Conservation (phyloP, 2,113 vertebrate genomes). For the Helogale parvula region DNA sequence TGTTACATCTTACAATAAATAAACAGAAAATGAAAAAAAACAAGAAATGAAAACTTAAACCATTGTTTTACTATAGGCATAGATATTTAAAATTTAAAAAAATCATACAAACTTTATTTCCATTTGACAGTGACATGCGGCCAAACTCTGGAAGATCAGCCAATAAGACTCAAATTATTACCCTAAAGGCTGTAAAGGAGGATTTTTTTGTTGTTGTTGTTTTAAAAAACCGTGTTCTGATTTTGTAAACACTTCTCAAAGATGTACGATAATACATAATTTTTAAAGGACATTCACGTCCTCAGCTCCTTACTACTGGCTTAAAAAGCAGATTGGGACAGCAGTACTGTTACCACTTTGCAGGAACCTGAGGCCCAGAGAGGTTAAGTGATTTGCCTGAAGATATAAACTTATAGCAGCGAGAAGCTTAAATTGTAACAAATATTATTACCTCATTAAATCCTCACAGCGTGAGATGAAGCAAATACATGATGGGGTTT, state of each 20-base stretch:
- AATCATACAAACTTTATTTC: neutral
- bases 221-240: neutral
- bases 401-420: neutral
- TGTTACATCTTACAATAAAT: neutral
- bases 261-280: neutral
- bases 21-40: neutral
- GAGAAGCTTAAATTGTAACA: slow-evolving; percentile 34
- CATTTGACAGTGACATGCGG: neutral
- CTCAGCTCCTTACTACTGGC: neutral
- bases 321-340: neutral
- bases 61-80: neutral
- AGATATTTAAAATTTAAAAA: neutral
- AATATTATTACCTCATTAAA: slow-evolving; percentile 59
- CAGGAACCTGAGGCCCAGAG: neutral
- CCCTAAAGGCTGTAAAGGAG: neutral
- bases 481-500: neutral
- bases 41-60: neutral
- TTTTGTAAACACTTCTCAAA: neutral
- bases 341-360: neutral
- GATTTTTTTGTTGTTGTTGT: neutral
- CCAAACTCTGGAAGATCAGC: neutral
- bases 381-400: slow-evolving; percentile 5
- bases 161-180: neutral
- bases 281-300: neutral
- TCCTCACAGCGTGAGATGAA: slow-evolving; percentile 44